phyloP scores from a whole-genome alignment of 2,888 invertebrate genomes.

The Dendrolimus houi region DNA sequence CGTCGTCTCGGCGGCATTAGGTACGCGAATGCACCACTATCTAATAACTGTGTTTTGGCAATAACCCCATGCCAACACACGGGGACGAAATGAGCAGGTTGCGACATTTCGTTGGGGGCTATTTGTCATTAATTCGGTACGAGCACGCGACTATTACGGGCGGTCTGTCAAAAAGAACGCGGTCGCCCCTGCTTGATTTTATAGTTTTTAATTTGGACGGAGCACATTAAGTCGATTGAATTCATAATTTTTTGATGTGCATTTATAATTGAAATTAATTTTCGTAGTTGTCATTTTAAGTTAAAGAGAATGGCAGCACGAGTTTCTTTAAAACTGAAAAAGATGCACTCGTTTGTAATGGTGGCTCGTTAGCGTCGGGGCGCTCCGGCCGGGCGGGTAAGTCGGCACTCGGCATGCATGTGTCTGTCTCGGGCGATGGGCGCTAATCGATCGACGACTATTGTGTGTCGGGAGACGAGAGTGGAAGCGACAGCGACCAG shows the following conservation, averaged over 20 bases:
- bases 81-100: slow-evolving; percentile 60
- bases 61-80: slow-evolving; percentile 47
- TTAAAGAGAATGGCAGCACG: not conserved
- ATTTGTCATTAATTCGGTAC: slow-evolving; percentile 66
- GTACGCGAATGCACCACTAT: slow-evolving; percentile 57
- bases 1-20: slow-evolving; percentile 34
- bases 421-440: slow-evolving; percentile 31
- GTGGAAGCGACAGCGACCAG: slow-evolving; percentile 20
- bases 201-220: slow-evolving; percentile 66
- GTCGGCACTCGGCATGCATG: slow-evolving; percentile 14
- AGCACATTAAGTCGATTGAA: slow-evolving; percentile 68
- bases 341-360: slow-evolving; percentile 41
- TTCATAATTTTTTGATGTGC: slow-evolving; percentile 59
- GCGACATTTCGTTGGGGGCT: slow-evolving; percentile 55
- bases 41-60: slow-evolving; percentile 68
- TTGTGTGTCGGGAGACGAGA: slow-evolving; percentile 33
- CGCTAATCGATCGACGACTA: slow-evolving; percentile 61
- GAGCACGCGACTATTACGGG: slow-evolving; percentile 66
- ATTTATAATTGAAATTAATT: slow-evolving; percentile 72
- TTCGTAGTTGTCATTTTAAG: slow-evolving; percentile 26
- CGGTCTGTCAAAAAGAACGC: slow-evolving; percentile 64
- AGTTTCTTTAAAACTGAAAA: slow-evolving; percentile 25
- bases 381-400: slow-evolving; percentile 5
- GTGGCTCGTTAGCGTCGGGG: slow-evolving; percentile 44
- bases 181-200: slow-evolving; percentile 60